Base-by-base conservation (phyloP, 2,113 vertebrate species). In the Pimephales promelas region DNA sequence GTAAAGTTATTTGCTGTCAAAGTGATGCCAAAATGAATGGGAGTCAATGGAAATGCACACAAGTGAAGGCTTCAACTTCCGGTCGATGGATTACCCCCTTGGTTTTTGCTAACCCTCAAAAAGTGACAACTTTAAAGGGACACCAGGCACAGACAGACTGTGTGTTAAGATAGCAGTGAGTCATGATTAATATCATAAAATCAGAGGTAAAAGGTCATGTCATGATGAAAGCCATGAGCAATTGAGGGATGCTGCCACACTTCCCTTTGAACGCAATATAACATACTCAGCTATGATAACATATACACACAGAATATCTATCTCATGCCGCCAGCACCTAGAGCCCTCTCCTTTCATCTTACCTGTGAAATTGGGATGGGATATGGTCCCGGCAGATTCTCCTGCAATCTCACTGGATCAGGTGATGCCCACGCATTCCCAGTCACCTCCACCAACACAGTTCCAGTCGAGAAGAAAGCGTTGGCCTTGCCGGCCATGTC, bases 351-450 rank as follows among this genome's bases (percentile, higher is more conserved):
- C 13, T 49, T 34, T 81, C 13, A n/a, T 40, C 14, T n/a, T 81
- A 81, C 79, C 79, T 81, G 79, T 10, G 94, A 94, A 84, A 96
- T 93, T 10, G 79, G 85, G 36, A 94, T 93, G 16, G 94, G 95
- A 80, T 94, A 96, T 0, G 88, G 93, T 5, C 90, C 92, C 1
- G 93, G 91, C 18, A 93, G 92, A 86, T 96, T 94, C 77, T 96
- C 94, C 83, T 93, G 92, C 86, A 95, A 90, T 22, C 93, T 88
- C 24, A 96, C 89, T 10, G 93, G 92, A 85, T 93, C 92, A 1
- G 93, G 93, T 7, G 92, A 89, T 1, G 92, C 86, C 95, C 94
- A 95, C 0, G 92, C 94, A 86, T 91, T 97, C 77, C 94, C 92
- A 2, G 89, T 93, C 85, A 94, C 88, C 74, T 90, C 92, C 64